phyloP scores from a whole-genome alignment of 2,888 invertebrate species.

The Cotesia congregata region DNA sequence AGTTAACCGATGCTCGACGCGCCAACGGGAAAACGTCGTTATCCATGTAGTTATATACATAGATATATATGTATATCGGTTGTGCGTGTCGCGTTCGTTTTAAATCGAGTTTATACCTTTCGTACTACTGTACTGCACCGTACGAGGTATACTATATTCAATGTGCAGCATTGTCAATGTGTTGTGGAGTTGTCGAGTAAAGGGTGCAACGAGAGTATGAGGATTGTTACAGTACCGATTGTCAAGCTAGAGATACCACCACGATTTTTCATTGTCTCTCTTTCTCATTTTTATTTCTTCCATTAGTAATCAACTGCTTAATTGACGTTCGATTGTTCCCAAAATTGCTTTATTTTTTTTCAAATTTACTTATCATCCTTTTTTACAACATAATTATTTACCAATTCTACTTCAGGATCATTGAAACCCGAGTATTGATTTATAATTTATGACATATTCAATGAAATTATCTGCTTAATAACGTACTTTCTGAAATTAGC shows the following conservation, averaged over 20 bases:
- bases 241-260: constrained; percentile 30
- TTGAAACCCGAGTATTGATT: not conserved
- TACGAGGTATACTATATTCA: constrained; percentile 7
- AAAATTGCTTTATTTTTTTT: not conserved
- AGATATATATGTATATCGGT: constrained; percentile 65
- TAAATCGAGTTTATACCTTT: constrained; percentile 66
- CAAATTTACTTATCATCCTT: not conserved
- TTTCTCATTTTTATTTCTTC: constrained; percentile 37
- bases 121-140: constrained; percentile 35
- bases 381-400: not conserved
- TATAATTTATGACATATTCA: not conserved
- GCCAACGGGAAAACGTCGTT: constrained; percentile 67
- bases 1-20: constrained; percentile 66
- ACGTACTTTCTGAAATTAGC: too few species aligned
- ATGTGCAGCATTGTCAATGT: constrained; percentile 35
- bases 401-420: not conserved
- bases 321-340: constrained; percentile 8
- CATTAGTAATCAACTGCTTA: constrained; percentile 20
- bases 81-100: constrained; percentile 63
- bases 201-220: not conserved
- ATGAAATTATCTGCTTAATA: too few species aligned
- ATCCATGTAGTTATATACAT: constrained; percentile 66
- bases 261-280: constrained; percentile 40
- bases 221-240: constrained; percentile 33
- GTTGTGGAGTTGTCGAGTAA: constrained; percentile 5